Conservation (phyloP, 2,888 invertebrate species). For the Seira ritae region DNA sequence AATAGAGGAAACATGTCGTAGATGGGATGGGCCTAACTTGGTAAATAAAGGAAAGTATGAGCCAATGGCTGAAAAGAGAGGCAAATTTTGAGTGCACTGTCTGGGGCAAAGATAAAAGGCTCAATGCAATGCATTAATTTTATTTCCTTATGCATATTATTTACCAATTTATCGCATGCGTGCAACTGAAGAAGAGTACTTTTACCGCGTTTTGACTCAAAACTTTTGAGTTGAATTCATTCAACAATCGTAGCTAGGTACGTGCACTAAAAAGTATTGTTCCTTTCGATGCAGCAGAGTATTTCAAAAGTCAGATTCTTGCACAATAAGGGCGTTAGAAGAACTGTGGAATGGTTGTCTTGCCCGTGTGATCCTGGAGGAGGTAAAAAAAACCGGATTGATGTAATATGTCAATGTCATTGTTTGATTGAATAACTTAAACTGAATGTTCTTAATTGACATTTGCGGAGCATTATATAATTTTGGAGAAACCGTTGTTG, state of each 20-base stretch:
- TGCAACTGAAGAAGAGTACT: neutral
- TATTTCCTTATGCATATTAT: neutral
- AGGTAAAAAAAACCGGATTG: neutral
- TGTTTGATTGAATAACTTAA: neutral
- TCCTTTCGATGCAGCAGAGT: neutral
- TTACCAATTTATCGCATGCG: neutral
- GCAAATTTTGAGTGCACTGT: neutral
- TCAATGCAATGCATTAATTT: neutral
- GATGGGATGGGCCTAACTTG: constrained; percentile 40
- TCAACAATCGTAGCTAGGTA: neutral
- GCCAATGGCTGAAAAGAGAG: constrained; percentile 24
- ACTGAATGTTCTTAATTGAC: neutral
- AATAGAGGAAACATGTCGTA: constrained; percentile 41
- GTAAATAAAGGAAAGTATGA: neutral
- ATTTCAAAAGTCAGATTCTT: neutral
- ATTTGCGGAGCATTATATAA: neutral
- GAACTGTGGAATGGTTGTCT: neutral
- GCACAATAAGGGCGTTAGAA: no score
- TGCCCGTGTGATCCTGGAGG: neutral
- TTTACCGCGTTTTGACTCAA: no score
- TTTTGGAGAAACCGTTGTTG: no score
- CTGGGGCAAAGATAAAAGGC: neutral
- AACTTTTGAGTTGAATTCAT: no score
- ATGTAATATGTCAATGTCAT: neutral
- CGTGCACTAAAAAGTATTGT: neutral